Evolutionary conservation across 37 sponge, comb jelly and placozoan species (phyloP).

Genomic region (Axinella damicornis): DNA sequence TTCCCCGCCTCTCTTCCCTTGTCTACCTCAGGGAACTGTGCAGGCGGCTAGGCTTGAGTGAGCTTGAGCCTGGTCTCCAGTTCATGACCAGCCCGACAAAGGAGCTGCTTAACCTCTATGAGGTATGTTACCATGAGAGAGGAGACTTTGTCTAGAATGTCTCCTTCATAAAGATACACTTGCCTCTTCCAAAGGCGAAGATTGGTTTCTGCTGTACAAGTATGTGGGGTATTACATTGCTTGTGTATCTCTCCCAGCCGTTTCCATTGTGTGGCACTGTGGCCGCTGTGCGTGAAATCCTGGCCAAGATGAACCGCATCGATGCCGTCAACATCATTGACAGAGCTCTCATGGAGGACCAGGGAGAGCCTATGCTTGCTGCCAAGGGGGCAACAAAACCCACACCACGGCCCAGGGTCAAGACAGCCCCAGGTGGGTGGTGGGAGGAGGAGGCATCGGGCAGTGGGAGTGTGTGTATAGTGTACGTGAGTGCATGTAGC

Average conservation of each 20-base stretch:
- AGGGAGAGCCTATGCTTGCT: background rate
- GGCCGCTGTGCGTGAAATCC: slow-evolving; percentile 29
- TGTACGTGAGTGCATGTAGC: slow-evolving; percentile 5
- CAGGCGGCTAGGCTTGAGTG: slow-evolving; percentile 30
- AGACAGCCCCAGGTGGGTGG: slow-evolving; percentile 13
- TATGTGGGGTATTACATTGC: too few species aligned
- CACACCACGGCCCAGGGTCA: background rate
- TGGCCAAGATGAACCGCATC: slow-evolving; percentile 44
- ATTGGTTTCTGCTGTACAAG: too few species aligned
- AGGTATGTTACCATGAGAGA: slow-evolving; percentile 50
- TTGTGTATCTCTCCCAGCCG: too few species aligned
- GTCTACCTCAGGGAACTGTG: slow-evolving; percentile 38
- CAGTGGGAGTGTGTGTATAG: slow-evolving; percentile 5
- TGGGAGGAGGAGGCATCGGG: background rate
- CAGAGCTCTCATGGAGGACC: slow-evolving; percentile 38
- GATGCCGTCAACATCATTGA: slow-evolving; percentile 80
- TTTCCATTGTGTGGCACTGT: slow-evolving; percentile 40
- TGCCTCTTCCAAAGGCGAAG: too few species aligned
- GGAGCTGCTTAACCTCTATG: slow-evolving; percentile 67
- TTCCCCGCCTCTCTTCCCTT: background rate
- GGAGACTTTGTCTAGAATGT: too few species aligned
- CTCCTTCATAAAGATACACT: too few species aligned
- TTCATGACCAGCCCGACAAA: slow-evolving; percentile 71
- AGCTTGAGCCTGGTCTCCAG: slow-evolving; percentile 48
- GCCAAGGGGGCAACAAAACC: too few species aligned